Evolutionary conservation across 2,888 invertebrate genomes (phyloP), one percentile per base, ranked within the genome.

Genomic region (Ormyrus nitidulus): DNA sequence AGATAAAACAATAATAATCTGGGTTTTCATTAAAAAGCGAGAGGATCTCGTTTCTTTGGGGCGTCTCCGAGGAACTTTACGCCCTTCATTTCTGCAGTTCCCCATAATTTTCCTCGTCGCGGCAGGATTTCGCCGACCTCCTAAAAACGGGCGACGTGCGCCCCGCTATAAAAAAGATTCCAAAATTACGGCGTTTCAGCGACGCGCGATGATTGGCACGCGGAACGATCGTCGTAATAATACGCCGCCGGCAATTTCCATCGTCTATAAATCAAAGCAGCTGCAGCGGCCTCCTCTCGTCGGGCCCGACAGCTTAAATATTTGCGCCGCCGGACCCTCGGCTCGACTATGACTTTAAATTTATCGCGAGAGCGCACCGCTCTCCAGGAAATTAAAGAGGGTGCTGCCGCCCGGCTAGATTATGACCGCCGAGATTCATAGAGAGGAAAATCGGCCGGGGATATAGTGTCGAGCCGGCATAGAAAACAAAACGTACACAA

Each of bases 321-420:
- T 80, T 80, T 75, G 71, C 65, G 49, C 34, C 58, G 59, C 19
- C 19, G 59, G 76, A 75, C 80, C 72, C 65, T 19, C 46, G 46
- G 51, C 58, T 19, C 19, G 46, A 3, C 10, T 3, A 64, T 9
- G 64, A 69, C 61, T 70, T 64, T 58, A 70, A 80, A 80, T 81
- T 81, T 81, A 81, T 81, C 81, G 70, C 59, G 65, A 58, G 19
- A 19, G 59, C 58, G 44, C 62, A 48, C 19, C 65, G 70, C 70
- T 10, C 19, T 1, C 19, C 77, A 77, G 77, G 81, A 83, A 83
- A 83, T 81, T 83, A 83, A 81, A 80, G 75, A 75, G 66, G 68
- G 65, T 51, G 10, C n/a, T 34, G 64, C 53, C n/a, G 65, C 54
- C 5, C 51, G 48, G 58, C n/a, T 61, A 69, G 80, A 76, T 80